A percentile compares a stretch with the other conserved stretches of the same genome.
Evolutionary conservation across 2,797 vertebrate species (phyloP).

Genomic region (Decapterus maruadsi): DNA sequence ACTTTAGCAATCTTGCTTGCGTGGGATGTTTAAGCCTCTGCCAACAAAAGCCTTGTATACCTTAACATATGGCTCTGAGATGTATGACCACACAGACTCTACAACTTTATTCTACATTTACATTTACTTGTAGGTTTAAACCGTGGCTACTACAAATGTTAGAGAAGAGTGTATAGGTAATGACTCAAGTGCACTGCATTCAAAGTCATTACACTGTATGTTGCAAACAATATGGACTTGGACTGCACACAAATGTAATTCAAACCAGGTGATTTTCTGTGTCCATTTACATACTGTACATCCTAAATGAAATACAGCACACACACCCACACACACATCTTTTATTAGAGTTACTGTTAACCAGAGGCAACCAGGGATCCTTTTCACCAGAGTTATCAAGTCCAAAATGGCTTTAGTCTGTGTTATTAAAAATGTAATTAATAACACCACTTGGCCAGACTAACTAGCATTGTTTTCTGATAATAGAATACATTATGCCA

Average conservation of each 20-base stretch:
- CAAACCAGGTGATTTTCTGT: neutral
- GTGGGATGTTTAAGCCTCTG: slow-evolving; percentile 32
- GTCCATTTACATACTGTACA: no score
- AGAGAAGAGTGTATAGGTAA: neutral
- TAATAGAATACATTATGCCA: neutral
- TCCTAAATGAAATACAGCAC: neutral
- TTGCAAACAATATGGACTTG: neutral
- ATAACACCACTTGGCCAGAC: neutral
- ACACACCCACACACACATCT: neutral
- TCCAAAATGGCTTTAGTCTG: no score
- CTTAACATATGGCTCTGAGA: slow-evolving; percentile 27
- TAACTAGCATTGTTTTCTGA: neutral
- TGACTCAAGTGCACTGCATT: neutral
- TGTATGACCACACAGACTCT: neutral
- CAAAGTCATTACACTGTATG: neutral
- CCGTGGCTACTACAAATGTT: neutral
- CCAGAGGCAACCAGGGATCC: neutral
- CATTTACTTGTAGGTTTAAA: neutral
- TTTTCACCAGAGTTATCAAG: neutral
- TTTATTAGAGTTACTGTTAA: no score
- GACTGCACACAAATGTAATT: neutral
- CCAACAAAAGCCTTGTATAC: slow-evolving; percentile 13
- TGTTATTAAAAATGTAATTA: neutral
- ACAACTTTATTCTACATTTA: neutral
- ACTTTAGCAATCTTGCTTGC: slow-evolving; percentile 3